Conservation (phyloP, 2,113 vertebrate species). For the Loxodonta africana region DNA sequence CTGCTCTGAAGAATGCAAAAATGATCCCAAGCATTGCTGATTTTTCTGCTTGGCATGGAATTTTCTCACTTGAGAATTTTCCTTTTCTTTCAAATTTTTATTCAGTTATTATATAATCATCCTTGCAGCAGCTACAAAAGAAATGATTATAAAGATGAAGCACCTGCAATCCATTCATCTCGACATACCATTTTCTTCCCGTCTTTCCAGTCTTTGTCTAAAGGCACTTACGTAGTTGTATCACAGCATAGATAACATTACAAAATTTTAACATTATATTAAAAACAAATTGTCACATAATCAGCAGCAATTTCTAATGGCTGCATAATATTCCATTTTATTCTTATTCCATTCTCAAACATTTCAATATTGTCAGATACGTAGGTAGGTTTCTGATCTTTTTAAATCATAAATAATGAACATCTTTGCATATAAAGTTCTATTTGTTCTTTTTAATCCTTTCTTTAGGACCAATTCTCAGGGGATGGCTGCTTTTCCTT, state of each 20-base stretch:
- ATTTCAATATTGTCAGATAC: not conserved
- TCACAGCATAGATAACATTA: not conserved
- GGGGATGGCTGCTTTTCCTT: not conserved
- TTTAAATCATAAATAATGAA: not conserved
- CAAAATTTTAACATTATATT: not conserved
- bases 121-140: not conserved
- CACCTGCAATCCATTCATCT: slow-evolving; percentile 4
- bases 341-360: not conserved
- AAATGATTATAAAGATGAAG: slow-evolving; percentile 18
- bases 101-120: slow-evolving; percentile 45
- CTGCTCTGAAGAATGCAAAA: not conserved
- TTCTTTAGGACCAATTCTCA: slow-evolving; percentile 33
- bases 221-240: not conserved
- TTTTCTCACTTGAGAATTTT: not conserved
- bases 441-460: slow-evolving; percentile 30
- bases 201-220: slow-evolving; percentile 6
- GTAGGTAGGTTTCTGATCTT: not conserved
- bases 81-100: slow-evolving; percentile 44
- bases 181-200: slow-evolving; percentile 2
- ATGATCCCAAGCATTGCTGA: not conserved
- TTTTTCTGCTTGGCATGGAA: not conserved
- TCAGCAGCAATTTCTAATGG: not conserved
- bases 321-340: not conserved
- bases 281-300: not conserved
- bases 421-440: slow-evolving; percentile 35